These are phyloP conservation scores for Lordiphosa mommai DNA, from an alignment of 1,140 invertebrate species.

Conservation along the genomic window DNA sequence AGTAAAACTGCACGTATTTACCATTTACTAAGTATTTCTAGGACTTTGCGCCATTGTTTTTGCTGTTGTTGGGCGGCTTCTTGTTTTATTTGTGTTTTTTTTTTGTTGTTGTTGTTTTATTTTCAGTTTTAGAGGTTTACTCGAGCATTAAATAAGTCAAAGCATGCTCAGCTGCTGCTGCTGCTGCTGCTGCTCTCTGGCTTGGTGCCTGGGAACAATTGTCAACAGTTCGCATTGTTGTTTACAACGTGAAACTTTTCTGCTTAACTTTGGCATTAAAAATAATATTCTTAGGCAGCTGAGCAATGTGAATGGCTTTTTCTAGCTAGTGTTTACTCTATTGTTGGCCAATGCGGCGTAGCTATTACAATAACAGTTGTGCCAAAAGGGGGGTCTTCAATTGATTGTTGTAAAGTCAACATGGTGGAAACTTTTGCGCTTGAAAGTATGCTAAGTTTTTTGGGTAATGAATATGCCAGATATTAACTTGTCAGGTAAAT, in stretches of 20 bases:
- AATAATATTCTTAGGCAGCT: constrained; percentile 49
- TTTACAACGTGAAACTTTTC: constrained; percentile 59
- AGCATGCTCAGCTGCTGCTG: constrained; percentile 2
- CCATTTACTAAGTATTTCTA: constrained; percentile 69
- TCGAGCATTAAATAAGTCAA: constrained; percentile 72
- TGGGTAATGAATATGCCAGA: no score
- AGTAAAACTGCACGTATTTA: constrained; percentile 68
- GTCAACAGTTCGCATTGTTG: constrained; percentile 66
- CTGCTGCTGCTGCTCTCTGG: constrained; percentile 16
- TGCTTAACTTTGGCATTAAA: constrained; percentile 52
- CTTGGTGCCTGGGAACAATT: constrained; percentile 54
- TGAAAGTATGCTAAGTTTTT: no score
- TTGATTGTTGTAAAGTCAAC: background rate
- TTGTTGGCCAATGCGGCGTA: constrained; percentile 6
- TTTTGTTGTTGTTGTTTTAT: constrained; percentile 15
- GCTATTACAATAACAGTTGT: constrained; percentile 4
- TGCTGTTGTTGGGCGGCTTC: constrained; percentile 25
- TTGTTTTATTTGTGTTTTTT: constrained; percentile 13
- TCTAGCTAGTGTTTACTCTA: background rate
- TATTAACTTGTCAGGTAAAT: no score
- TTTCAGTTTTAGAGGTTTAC: constrained; percentile 54
- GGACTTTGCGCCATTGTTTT: constrained; percentile 62
- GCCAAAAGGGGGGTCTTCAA: background rate
- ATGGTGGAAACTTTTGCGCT: background rate
- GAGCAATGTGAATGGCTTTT: constrained; percentile 42